Conservation (phyloP, 2,113 vertebrate genomes). For the Tamias sibiricus region DNA sequence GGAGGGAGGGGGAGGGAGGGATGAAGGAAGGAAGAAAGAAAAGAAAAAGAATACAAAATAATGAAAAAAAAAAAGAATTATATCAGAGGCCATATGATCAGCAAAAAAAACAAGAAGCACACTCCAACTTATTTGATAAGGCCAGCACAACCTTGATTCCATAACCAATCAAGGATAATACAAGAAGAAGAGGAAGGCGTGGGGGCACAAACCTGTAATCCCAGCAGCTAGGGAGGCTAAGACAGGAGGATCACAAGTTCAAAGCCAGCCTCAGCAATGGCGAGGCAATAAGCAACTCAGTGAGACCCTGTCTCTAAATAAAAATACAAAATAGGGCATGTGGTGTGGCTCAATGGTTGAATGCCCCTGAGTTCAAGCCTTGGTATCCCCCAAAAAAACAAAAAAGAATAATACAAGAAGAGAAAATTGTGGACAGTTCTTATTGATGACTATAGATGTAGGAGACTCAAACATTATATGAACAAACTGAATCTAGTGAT, state of each 20-base stretch:
- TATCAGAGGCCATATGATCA: background rate
- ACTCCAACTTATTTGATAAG: background rate
- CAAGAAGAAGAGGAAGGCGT: background rate
- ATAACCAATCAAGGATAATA: constrained; percentile 10
- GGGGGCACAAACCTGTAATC: too few species aligned
- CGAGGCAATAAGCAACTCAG: too few species aligned
- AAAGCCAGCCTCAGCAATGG: too few species aligned
- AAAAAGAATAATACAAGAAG: constrained; percentile 31
- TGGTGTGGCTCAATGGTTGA: too few species aligned
- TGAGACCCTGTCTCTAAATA: too few species aligned
- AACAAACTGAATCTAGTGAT: constrained; percentile 1
- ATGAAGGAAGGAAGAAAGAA: too few species aligned
- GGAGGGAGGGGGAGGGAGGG: too few species aligned
- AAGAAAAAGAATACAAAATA: too few species aligned
- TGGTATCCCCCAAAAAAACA: background rate
- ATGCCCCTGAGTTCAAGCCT: too few species aligned
- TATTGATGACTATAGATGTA: constrained; percentile 6
- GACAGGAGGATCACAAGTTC: too few species aligned
- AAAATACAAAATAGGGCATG: too few species aligned
- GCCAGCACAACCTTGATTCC: background rate
- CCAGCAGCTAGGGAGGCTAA: too few species aligned
- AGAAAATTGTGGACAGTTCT: constrained; percentile 3
- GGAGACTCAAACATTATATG: background rate
- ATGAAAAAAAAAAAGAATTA: background rate
- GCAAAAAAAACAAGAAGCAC: background rate